Conservation (phyloP, 2,888 invertebrate genomes). For the Zeuzera pyrina region DNA sequence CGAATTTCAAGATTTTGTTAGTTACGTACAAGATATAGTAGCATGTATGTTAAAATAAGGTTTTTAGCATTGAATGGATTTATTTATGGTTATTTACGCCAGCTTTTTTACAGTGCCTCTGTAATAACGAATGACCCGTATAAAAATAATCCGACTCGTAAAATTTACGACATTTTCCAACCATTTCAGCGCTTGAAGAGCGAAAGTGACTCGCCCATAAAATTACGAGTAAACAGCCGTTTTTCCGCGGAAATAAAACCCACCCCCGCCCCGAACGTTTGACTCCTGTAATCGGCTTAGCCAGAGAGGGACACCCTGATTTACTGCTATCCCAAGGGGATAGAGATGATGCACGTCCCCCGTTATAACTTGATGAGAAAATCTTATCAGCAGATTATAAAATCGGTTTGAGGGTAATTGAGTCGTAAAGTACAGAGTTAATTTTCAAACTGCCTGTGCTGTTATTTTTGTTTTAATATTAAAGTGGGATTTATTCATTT, state of each 20-base stretch:
- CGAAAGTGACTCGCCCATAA: slow-evolving; percentile 67
- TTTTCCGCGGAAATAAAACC: slow-evolving; percentile 65
- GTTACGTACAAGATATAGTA: too few species aligned
- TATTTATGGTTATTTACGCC: too few species aligned
- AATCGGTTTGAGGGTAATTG: slow-evolving; percentile 68
- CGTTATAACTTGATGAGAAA: slow-evolving; percentile 65
- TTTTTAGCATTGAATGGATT: too few species aligned
- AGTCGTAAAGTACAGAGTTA: slow-evolving; percentile 42
- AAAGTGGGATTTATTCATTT: too few species aligned
- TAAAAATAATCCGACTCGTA: slow-evolving; percentile 56
- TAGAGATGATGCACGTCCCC: slow-evolving; percentile 46
- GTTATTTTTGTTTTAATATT: too few species aligned
- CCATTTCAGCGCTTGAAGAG: slow-evolving; percentile 61
- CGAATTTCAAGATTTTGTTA: too few species aligned
- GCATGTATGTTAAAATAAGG: too few species aligned
- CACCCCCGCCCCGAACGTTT: slow-evolving; percentile 38
- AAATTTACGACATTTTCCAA: slow-evolving; percentile 59
- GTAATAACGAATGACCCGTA: slow-evolving; percentile 47
- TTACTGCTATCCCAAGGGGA: slow-evolving; percentile 39
- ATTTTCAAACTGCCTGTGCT: too few species aligned
- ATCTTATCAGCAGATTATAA: slow-evolving; percentile 66
- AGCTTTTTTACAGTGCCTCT: background rate
- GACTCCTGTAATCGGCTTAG: slow-evolving; percentile 71
- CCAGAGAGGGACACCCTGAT: slow-evolving; percentile 38
- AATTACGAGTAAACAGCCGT: slow-evolving; percentile 70